A percentile compares a stretch with the other conserved stretches of the same genome.
Conservation (phyloP, 1,140 invertebrate species). For the Argopecten irradians region DNA sequence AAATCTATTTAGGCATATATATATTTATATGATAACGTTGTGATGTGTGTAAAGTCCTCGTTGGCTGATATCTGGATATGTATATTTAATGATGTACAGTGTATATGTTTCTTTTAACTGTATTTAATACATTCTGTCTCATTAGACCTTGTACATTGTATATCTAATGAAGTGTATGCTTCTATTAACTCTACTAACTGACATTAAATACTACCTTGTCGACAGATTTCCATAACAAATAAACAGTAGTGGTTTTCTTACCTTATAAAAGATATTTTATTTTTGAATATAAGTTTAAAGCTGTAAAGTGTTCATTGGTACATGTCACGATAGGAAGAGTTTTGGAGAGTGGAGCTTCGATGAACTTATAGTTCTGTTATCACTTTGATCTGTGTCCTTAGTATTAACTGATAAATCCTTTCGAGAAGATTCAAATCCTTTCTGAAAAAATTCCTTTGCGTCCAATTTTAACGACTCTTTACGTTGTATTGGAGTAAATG, state of each 20-base stretch:
- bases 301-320: not conserved
- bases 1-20: no score
- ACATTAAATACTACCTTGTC: not conserved
- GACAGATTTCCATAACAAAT: not conserved
- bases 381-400: not conserved
- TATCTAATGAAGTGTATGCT: no score
- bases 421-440: not conserved
- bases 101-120: no score
- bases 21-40: no score
- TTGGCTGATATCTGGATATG: no score
- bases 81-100: no score
- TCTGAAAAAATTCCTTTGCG: conserved; percentile 9
- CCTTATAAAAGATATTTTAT: not conserved
- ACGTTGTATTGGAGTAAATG: not conserved
- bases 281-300: not conserved
- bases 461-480: not conserved
- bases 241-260: not conserved
- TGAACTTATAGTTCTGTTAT: not conserved
- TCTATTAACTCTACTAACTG: not conserved
- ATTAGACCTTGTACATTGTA: no score
- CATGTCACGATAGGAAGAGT: not conserved
- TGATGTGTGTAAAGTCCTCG: no score
- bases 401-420: not conserved
- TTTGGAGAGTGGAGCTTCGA: not conserved
- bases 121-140: no score